phyloP scores from a whole-genome alignment of 2,797 vertebrate genomes.

The Glossophaga mutica region DNA sequence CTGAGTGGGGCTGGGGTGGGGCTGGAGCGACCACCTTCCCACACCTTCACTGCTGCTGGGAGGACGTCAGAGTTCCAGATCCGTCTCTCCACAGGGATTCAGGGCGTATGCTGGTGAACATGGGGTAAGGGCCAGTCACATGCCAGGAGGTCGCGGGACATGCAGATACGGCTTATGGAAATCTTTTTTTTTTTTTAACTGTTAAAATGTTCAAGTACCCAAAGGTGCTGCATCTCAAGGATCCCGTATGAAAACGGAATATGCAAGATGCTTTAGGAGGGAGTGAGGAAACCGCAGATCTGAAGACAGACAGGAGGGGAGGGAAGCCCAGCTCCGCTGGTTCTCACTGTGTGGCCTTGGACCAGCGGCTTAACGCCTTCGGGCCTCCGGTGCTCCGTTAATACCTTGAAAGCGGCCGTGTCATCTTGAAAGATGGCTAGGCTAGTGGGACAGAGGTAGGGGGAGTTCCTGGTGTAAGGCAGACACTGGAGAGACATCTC shows the following conservation, averaged over 20 bases:
- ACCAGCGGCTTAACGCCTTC: neutral
- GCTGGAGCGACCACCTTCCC: neutral
- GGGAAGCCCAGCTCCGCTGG: neutral
- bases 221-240: neutral
- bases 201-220: conserved; percentile 13
- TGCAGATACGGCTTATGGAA: neutral
- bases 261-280: neutral
- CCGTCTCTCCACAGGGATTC: neutral
- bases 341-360: neutral
- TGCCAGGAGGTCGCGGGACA: neutral
- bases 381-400: neutral
- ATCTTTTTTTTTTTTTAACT: neutral
- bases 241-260: neutral
- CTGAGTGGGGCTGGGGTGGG: neutral
- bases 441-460: neutral
- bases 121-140: neutral
- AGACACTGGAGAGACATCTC: neutral
- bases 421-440: neutral
- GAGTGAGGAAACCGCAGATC: neutral
- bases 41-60: neutral
- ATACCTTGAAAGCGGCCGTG: neutral
- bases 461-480: neutral
- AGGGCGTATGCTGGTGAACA: neutral
- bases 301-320: neutral
- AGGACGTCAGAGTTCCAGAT: neutral